Evolutionary conservation across 2,113 vertebrate species (phyloP).

Genomic region (Ovis canadensis): DNA sequence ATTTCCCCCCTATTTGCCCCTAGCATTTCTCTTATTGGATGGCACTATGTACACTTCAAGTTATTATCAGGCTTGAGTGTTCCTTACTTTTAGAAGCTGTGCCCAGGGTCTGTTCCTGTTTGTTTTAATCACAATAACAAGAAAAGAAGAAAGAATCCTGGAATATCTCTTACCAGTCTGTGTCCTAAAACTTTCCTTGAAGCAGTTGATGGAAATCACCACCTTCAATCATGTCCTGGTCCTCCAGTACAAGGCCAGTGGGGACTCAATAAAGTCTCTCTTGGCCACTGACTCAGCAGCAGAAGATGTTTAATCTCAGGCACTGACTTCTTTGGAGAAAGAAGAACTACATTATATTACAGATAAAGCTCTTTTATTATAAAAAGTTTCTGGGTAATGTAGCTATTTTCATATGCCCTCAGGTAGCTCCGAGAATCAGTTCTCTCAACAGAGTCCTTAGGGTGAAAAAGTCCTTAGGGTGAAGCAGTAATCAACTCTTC

Average conservation of each 20-base stretch:
- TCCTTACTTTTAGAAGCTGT: not conserved
- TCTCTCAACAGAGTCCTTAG: not conserved
- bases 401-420: not conserved
- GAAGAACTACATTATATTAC: not conserved
- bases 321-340: not conserved
- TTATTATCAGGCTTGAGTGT: slow-evolving; percentile 1
- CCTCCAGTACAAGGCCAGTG: not conserved
- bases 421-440: not conserved
- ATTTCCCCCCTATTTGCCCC: not conserved
- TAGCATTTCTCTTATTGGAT: not conserved
- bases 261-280: not conserved
- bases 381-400: not conserved
- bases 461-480: not conserved
- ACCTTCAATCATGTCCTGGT: not conserved
- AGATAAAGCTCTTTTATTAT: not conserved
- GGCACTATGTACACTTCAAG: slow-evolving; percentile 5
- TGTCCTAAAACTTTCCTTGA: slow-evolving; percentile 20
- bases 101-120: not conserved
- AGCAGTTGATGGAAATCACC: slow-evolving; percentile 44
- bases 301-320: not conserved
- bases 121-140: slow-evolving; percentile 43
- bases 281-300: not conserved
- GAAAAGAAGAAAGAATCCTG: slow-evolving; percentile 49
- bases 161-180: not conserved
- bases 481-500: not conserved